phyloP scores from a whole-genome alignment of 2,113 vertebrate species.

The Pelusios castaneus region DNA sequence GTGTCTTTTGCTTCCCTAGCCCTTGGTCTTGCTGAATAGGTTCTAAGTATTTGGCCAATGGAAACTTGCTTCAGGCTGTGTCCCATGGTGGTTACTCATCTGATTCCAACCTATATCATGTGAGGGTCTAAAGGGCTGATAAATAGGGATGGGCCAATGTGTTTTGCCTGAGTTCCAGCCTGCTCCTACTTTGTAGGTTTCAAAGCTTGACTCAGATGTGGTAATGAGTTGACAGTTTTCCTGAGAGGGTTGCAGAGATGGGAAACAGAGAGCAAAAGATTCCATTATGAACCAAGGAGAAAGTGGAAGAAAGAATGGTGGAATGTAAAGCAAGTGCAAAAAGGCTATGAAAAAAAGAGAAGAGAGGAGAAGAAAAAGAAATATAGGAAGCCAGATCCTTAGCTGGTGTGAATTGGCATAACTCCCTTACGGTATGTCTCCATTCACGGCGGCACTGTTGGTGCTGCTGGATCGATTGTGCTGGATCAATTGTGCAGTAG shows the following conservation, averaged over 20 bases:
- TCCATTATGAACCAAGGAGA: too few relatives aligned
- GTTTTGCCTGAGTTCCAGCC: accelerated
- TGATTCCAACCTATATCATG: accelerated
- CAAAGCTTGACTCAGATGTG: not conserved
- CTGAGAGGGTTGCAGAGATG: not conserved
- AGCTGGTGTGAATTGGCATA: not conserved
- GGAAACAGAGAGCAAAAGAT: not conserved
- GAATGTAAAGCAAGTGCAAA: not conserved
- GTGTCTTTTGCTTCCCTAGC: accelerated
- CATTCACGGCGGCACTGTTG: too few relatives aligned
- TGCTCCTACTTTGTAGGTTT: accelerated
- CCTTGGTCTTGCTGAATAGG: not conserved
- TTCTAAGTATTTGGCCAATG: not conserved
- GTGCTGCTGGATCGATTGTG: too few relatives aligned
- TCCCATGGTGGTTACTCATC: not conserved
- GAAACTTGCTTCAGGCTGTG: not conserved
- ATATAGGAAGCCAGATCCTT: not conserved
- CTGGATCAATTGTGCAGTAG: too few relatives aligned
- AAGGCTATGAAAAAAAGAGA: not conserved
- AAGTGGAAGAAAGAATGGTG: not conserved
- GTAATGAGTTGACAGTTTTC: accelerated
- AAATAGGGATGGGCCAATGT: not conserved
- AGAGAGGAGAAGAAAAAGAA: not conserved
- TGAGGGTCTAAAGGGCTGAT: not conserved
- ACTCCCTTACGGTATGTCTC: not conserved